These are phyloP conservation scores for Dendropsophus ebraccatus DNA, from an alignment of 2,113 vertebrate species.

Conservation along the genomic window DNA sequence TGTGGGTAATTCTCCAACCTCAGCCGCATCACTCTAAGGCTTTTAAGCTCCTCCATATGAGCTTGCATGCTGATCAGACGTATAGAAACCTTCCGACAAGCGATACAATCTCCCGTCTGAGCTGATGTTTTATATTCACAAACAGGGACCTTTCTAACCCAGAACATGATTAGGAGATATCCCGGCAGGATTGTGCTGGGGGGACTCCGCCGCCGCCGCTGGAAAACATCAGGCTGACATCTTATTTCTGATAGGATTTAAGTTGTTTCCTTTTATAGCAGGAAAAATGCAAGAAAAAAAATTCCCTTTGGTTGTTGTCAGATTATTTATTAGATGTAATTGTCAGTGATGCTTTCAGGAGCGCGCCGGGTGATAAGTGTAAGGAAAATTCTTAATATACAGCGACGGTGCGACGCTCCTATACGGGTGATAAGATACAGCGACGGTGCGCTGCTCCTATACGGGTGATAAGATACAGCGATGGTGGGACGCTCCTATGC, in stretches of 20 bases:
- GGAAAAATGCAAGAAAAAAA: background rate
- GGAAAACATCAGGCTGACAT: background rate
- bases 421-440: too few species aligned
- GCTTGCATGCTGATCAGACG: background rate
- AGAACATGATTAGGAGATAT: background rate
- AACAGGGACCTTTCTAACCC: background rate
- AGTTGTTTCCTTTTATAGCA: background rate
- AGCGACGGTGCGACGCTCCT: too few species aligned
- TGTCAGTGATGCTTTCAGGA: background rate
- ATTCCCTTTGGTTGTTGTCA: background rate
- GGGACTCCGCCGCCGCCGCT: background rate
- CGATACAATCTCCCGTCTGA: background rate
- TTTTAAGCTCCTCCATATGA: background rate
- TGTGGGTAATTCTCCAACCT: background rate
- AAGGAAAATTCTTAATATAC: too few species aligned
- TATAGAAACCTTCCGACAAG: background rate
- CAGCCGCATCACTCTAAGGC: background rate
- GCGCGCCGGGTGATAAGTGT: constrained; percentile 22
- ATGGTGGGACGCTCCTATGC: too few species aligned
- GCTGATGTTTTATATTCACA: background rate
- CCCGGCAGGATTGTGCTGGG: background rate
- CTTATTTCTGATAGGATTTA: background rate
- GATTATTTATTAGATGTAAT: constrained; percentile 25
- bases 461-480: too few species aligned
- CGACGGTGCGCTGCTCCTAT: too few species aligned